These are phyloP conservation scores for Nomada lathburiana DNA, from an alignment of 2,888 invertebrate genomes.

Conservation along the genomic window DNA sequence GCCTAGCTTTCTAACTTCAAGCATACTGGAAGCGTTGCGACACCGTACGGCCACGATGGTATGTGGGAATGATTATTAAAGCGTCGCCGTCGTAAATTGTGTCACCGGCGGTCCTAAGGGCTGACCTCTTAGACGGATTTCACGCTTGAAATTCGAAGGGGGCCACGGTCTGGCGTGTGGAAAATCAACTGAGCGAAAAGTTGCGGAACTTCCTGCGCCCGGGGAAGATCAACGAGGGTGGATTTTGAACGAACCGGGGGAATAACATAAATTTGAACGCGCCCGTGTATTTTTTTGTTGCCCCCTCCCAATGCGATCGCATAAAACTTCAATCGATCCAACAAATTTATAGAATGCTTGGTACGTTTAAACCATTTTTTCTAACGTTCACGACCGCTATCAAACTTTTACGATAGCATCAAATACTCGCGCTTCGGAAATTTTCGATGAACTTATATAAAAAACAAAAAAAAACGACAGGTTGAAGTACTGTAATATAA, in stretches of 20 bases:
- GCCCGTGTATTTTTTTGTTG: background rate
- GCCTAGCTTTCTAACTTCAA: background rate
- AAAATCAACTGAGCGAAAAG: constrained; percentile 33
- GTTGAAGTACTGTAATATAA: too few species aligned
- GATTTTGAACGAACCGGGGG: background rate
- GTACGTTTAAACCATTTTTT: background rate
- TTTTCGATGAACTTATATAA: too few species aligned
- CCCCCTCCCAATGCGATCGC: too few species aligned
- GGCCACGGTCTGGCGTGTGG: constrained; percentile 9
- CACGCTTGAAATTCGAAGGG: constrained; percentile 39
- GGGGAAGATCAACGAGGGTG: background rate
- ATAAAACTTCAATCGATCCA: background rate
- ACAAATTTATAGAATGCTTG: background rate
- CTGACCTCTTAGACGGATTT: constrained; percentile 43
- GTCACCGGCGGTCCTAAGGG: constrained; percentile 51
- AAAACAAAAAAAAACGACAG: too few species aligned
- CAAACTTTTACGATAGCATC: too few species aligned
- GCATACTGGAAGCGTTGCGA: background rate
- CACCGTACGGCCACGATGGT: background rate
- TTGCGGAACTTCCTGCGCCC: constrained; percentile 24
- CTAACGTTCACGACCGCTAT: background rate
- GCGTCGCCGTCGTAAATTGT: constrained; percentile 41
- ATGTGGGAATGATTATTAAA: constrained; percentile 33
- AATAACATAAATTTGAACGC: background rate
- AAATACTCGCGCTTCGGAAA: too few species aligned